A percentile compares a stretch with the other conserved stretches of the same genome.
Evolutionary conservation across 2,888 invertebrate genomes (phyloP).

Genomic region (Scaptomyza tumidula): DNA sequence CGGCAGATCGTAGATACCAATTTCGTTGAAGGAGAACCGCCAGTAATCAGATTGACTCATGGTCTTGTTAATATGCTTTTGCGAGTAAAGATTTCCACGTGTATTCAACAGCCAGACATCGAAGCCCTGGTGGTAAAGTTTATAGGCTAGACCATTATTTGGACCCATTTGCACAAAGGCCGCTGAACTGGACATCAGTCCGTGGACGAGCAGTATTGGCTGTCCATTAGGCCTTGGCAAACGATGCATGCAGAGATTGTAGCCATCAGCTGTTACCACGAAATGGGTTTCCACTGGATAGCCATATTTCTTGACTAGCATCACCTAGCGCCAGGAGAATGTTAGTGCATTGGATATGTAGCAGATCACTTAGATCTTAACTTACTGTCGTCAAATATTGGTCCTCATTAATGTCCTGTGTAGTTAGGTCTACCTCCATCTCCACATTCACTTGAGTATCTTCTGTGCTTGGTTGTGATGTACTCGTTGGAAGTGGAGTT

Average conservation of each 20-base stretch:
- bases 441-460: too few species aligned
- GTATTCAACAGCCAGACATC: constrained; percentile 64
- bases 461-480: too few species aligned
- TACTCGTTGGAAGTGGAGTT: too few species aligned
- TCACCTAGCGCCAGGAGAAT: constrained; percentile 8
- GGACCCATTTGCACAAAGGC: constrained; percentile 56
- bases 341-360: not conserved
- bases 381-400: not conserved
- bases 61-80: not conserved
- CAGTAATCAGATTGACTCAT: constrained; percentile 24
- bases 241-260: constrained; percentile 51
- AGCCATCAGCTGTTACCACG: constrained; percentile 34
- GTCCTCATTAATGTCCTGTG: not conserved
- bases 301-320: constrained; percentile 34
- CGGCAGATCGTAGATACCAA: constrained; percentile 54
- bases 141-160: constrained; percentile 45
- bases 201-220: constrained; percentile 49
- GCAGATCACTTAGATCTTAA: not conserved
- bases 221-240: constrained; percentile 37
- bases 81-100: constrained; percentile 57
- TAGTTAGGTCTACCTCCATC: not conserved
- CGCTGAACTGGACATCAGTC: constrained; percentile 59
- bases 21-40: constrained; percentile 62
- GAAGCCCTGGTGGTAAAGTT: constrained; percentile 43
- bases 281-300: constrained; percentile 43